Evolutionary conservation across 2,888 invertebrate species (phyloP).

Genomic region (Chrysopilus asiliformis): DNA sequence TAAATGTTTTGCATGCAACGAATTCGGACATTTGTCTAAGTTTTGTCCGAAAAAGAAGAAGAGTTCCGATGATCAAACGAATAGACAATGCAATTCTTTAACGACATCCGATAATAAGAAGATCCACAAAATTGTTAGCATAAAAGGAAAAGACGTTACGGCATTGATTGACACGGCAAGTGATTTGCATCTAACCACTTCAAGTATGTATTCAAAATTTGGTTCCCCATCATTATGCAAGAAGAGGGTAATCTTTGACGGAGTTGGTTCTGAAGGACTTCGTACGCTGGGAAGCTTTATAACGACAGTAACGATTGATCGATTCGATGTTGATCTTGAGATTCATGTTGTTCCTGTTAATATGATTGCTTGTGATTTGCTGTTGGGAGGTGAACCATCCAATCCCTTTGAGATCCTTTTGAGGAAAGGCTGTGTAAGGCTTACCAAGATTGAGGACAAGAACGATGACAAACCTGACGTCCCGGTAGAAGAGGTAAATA

Average conservation of each 20-base stretch:
- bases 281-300: background rate
- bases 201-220: background rate
- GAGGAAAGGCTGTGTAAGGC: background rate
- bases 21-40: conserved; percentile 4
- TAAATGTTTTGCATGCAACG: conserved; percentile 5
- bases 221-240: background rate
- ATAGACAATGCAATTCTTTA: too few species aligned
- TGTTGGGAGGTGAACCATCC: background rate
- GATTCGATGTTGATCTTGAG: background rate
- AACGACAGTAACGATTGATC: background rate
- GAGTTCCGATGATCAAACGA: too few species aligned
- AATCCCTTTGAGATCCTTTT: background rate
- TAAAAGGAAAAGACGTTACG: background rate
- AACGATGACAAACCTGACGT: background rate
- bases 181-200: conserved; percentile 1
- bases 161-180: background rate
- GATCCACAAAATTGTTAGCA: conserved; percentile 4
- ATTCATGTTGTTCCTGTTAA: background rate
- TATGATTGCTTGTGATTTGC: background rate
- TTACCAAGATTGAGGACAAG: background rate
- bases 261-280: background rate
- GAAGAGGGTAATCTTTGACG: background rate
- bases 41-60: conserved; percentile 1
- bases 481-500: too few species aligned
- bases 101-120: too few species aligned